Percentiles rank a stretch among this genome's conserved stretches.
These are phyloP conservation scores for Cynodonichthys magdalenae DNA, from an alignment of 2,797 vertebrate species.

Conservation along the genomic window DNA sequence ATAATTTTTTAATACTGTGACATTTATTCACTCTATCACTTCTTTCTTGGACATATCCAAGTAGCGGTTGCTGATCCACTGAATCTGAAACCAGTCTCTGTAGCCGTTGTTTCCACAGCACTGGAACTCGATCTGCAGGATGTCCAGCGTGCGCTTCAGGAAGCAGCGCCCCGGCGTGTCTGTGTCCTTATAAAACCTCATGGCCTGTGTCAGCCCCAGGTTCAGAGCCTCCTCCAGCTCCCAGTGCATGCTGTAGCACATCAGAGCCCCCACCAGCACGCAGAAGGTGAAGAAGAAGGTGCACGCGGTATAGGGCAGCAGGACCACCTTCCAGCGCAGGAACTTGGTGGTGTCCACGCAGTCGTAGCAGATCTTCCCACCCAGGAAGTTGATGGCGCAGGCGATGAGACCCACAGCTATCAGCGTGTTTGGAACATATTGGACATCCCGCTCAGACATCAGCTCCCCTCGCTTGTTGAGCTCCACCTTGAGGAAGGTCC, in stretches of 20 bases:
- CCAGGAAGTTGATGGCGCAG: conserved; percentile 90
- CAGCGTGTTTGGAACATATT: conserved; percentile 89
- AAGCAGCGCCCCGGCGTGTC: conserved; percentile 91
- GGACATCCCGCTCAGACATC: conserved; percentile 86
- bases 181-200: conserved; percentile 91
- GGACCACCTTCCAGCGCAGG: conserved; percentile 89
- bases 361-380: conserved; percentile 94
- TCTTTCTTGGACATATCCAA: conserved; percentile 89
- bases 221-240: conserved; percentile 88
- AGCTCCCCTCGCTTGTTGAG: conserved; percentile 88
- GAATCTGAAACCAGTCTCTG: conserved; percentile 93
- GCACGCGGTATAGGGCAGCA: conserved; percentile 91
- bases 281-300: conserved; percentile 92
- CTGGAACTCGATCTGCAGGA: conserved; percentile 89
- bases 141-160: conserved; percentile 88
- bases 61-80: conserved; percentile 91
- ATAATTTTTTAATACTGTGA: neutral
- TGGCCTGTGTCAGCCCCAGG: conserved; percentile 84
- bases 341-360: conserved; percentile 89
- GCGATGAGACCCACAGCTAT: conserved; percentile 89
- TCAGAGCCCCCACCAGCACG: conserved; percentile 88
- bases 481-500: conserved; percentile 91
- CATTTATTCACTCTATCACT: conserved; percentile 87
- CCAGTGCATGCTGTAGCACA: conserved; percentile 90
- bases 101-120: conserved; percentile 92